A percentile compares a stretch with the other conserved stretches of the same genome.
Conservation (phyloP, 2,113 vertebrate genomes). For the Poecile atricapillus region DNA sequence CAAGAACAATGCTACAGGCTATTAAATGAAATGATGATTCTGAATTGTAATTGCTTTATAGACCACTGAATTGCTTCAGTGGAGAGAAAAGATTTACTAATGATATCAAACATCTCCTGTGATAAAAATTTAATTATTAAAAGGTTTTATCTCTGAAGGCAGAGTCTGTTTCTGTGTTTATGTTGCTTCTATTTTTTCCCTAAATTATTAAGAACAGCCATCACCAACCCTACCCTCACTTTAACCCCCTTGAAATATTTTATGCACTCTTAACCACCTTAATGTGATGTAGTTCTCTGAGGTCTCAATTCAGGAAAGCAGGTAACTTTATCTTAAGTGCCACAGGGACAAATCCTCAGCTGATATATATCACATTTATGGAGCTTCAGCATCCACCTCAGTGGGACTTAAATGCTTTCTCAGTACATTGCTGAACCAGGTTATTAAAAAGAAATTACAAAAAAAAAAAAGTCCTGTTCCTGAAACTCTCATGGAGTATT, state of each 20-base stretch:
- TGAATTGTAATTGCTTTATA: conserved; percentile 30
- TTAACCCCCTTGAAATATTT: background rate
- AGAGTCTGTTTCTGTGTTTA: background rate
- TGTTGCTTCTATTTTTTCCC: background rate
- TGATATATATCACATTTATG: background rate
- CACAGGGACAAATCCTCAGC: background rate
- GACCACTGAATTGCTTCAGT: conserved; percentile 1
- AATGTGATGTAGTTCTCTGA: background rate
- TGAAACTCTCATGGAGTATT: background rate
- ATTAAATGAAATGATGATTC: conserved; percentile 49
- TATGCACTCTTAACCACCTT: background rate
- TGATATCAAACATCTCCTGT: background rate
- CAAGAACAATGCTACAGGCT: conserved; percentile 37
- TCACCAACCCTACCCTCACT: background rate
- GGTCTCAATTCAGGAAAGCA: background rate
- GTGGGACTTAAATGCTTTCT: background rate
- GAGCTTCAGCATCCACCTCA: background rate
- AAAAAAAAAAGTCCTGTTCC: background rate
- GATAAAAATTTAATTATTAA: conserved; percentile 54
- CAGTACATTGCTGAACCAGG: background rate
- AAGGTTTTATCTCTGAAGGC: conserved; percentile 1
- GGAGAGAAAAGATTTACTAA: conserved; percentile 4
- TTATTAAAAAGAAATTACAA: background rate
- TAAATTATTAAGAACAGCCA: background rate
- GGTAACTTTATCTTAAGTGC: background rate